These are phyloP conservation scores for Aphyosemion australe DNA, from an alignment of 2,113 vertebrate species.

Conservation along the genomic window DNA sequence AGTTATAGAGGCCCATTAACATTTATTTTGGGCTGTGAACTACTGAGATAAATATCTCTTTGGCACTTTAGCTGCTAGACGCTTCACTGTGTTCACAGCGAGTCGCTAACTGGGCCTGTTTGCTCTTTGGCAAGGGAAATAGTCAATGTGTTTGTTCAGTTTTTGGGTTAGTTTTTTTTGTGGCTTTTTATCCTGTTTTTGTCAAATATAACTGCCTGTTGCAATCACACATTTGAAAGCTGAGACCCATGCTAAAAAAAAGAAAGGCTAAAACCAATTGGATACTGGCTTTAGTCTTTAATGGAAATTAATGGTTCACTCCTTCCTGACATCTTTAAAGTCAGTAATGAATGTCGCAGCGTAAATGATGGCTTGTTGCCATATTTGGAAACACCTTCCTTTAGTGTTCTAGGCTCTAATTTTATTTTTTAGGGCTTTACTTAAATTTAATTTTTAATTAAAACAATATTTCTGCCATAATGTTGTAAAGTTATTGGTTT, in stretches of 20 bases:
- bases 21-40: conserved; percentile 11
- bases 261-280: background rate
- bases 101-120: conserved; percentile 1
- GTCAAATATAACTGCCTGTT: background rate
- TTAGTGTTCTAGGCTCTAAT: no score
- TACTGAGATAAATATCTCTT: conserved; percentile 8
- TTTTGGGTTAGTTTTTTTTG: background rate
- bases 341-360: no score
- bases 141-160: background rate
- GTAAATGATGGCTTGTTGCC: no score
- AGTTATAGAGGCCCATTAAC: background rate
- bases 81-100: conserved; percentile 5
- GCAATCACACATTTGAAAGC: background rate
- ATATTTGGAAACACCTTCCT: no score
- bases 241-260: background rate
- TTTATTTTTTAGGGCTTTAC: no score
- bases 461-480: background rate
- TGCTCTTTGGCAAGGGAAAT: background rate
- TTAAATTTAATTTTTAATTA: background rate
- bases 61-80: background rate
- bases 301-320: background rate
- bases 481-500: background rate
- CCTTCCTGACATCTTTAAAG: no score
- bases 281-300: background rate
- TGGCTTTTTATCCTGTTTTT: background rate